A percentile compares a stretch with the other conserved stretches of the same genome.
Conservation (phyloP, 2,113 vertebrate species). For the Nettapus auritus region DNA sequence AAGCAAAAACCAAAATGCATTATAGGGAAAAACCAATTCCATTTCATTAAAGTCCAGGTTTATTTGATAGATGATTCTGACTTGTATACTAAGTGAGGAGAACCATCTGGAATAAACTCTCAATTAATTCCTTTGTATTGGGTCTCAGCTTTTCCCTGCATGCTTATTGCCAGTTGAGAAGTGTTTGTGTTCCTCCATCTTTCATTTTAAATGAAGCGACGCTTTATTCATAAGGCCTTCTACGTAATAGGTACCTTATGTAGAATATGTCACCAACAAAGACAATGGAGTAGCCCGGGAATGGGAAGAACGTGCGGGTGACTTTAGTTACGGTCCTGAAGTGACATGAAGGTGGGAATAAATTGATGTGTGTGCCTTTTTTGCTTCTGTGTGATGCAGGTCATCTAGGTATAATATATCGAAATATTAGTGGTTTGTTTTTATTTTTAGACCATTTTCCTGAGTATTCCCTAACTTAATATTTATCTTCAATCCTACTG, state of each 20-base stretch:
- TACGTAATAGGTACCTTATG: background rate
- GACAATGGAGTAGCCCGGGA: background rate
- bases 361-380: background rate
- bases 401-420: background rate
- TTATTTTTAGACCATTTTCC: background rate
- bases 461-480: background rate
- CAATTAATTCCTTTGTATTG: constrained; percentile 79
- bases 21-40: constrained; percentile 74
- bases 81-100: constrained; percentile 78
- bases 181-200: background rate
- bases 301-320: background rate
- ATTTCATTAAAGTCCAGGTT: constrained; percentile 64
- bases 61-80: constrained; percentile 81
- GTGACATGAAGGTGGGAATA: background rate
- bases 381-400: background rate
- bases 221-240: background rate
- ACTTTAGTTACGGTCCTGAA: background rate
- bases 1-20: constrained; percentile 77
- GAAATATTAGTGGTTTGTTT: background rate
- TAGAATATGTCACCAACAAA: background rate
- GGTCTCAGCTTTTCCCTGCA: constrained; percentile 76
- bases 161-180: constrained; percentile 2
- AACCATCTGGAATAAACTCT: constrained; percentile 84
- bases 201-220: background rate
- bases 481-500: background rate